These are phyloP conservation scores for Channa striata DNA, from an alignment of 2,797 vertebrate species.

Conservation along the genomic window DNA sequence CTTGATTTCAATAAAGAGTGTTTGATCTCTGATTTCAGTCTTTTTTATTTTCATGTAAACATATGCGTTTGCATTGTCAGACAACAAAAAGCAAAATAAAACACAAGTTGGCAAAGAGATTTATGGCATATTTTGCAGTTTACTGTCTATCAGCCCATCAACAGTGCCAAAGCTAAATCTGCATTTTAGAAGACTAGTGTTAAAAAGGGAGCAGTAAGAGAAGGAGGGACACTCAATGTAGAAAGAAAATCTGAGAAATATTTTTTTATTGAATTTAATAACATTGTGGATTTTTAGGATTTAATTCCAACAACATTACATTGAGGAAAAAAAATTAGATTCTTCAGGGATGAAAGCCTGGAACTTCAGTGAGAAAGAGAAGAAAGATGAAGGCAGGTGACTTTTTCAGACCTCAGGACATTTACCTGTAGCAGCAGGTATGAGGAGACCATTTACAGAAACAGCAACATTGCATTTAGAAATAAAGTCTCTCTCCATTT, in stretches of 20 bases:
- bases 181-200: too few relatives aligned
- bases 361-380: neutral
- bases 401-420: slow-evolving; percentile 54
- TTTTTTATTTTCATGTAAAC: slow-evolving; percentile 29
- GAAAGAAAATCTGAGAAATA: too few relatives aligned
- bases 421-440: slow-evolving; percentile 61
- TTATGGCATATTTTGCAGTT: neutral
- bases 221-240: too few relatives aligned
- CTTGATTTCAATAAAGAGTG: slow-evolving; percentile 80
- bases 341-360: too few relatives aligned
- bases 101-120: neutral
- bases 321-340: too few relatives aligned
- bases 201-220: too few relatives aligned
- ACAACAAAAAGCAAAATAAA: neutral
- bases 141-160: neutral
- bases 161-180: too few relatives aligned
- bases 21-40: slow-evolving; percentile 72
- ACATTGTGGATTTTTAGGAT: too few relatives aligned
- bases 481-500: neutral
- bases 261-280: too few relatives aligned
- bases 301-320: too few relatives aligned
- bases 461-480: neutral
- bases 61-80: neutral
- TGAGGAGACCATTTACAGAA: neutral
- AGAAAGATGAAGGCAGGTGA: neutral